phyloP scores from a whole-genome alignment of 2,113 vertebrate species.

The Zingel zingel region DNA sequence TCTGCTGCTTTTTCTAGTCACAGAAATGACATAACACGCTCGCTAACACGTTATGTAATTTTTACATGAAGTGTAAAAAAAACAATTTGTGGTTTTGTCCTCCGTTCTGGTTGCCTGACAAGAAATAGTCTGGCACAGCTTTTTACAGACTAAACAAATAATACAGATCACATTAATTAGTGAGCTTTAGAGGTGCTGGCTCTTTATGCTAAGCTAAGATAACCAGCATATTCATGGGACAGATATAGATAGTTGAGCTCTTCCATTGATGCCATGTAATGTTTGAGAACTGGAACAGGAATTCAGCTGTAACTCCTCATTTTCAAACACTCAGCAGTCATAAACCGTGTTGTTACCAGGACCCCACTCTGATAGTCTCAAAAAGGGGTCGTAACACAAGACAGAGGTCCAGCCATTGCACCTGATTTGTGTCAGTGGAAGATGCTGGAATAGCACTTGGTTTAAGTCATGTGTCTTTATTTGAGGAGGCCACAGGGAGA shows the following conservation, averaged over 20 bases:
- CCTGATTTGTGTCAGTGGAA: conserved; percentile 58
- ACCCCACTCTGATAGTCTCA: conserved; percentile 38
- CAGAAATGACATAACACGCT: neutral
- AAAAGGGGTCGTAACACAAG: conserved; percentile 42
- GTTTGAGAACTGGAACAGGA: conserved; percentile 2
- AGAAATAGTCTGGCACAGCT: neutral
- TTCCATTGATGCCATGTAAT: neutral
- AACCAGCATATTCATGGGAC: neutral
- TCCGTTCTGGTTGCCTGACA: neutral
- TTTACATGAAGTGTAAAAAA: too few species aligned
- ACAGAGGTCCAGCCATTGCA: conserved; percentile 37
- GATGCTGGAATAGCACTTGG: conserved; percentile 48
- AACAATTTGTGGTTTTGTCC: neutral
- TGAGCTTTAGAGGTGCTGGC: neutral
- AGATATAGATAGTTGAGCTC: neutral
- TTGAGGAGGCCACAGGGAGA: conserved; percentile 56
- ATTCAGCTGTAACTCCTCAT: conserved; percentile 13
- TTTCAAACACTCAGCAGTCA: conserved; percentile 55
- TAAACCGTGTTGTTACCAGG: conserved; percentile 47
- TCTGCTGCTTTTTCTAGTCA: neutral
- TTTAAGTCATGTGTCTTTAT: conserved; percentile 62
- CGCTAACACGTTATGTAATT: neutral
- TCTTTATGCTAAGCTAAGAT: neutral
- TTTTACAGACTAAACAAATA: neutral
- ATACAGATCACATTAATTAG: neutral